Conservation (phyloP, 1,140 invertebrate species). For the Episyrphus balteatus region DNA sequence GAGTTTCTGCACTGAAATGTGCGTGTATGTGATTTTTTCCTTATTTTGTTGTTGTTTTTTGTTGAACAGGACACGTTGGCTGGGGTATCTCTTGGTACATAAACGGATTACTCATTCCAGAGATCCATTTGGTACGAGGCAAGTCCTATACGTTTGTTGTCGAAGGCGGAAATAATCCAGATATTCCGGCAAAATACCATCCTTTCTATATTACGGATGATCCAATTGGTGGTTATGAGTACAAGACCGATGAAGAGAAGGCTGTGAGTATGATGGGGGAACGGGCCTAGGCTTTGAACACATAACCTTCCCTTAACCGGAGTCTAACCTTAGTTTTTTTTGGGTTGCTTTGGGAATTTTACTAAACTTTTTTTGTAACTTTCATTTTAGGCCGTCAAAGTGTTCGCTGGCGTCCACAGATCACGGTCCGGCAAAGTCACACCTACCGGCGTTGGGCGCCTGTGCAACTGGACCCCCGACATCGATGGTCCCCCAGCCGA, state of each 20-base stretch:
- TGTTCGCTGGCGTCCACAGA: conserved; percentile 67
- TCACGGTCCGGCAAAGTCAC: conserved; percentile 51
- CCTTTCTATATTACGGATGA: conserved; percentile 94
- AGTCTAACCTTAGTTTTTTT: too few species aligned
- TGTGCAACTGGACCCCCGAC: conserved; percentile 79
- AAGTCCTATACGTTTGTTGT: conserved; percentile 83
- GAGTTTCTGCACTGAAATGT: neutral
- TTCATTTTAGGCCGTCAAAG: conserved; percentile 54
- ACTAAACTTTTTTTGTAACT: neutral
- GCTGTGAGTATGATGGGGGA: conserved; percentile 43
- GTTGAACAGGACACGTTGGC: conserved; percentile 80
- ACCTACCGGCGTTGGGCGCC: conserved; percentile 63
- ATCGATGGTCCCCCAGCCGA: conserved; percentile 58
- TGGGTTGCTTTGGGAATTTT: neutral
- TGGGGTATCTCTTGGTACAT: conserved; percentile 90
- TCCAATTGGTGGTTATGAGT: conserved; percentile 75
- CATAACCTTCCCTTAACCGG: too few species aligned
- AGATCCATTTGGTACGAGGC: conserved; percentile 82
- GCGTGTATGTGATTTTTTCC: neutral
- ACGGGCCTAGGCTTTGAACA: too few species aligned
- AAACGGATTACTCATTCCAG: conserved; percentile 86
- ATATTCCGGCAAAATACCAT: conserved; percentile 73
- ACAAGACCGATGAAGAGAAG: conserved; percentile 74
- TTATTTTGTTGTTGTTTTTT: conserved; percentile 1
- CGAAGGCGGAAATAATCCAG: conserved; percentile 73